Evolutionary conservation across 2,888 invertebrate species (phyloP).

Genomic region (Caenorhabditis afra): DNA sequence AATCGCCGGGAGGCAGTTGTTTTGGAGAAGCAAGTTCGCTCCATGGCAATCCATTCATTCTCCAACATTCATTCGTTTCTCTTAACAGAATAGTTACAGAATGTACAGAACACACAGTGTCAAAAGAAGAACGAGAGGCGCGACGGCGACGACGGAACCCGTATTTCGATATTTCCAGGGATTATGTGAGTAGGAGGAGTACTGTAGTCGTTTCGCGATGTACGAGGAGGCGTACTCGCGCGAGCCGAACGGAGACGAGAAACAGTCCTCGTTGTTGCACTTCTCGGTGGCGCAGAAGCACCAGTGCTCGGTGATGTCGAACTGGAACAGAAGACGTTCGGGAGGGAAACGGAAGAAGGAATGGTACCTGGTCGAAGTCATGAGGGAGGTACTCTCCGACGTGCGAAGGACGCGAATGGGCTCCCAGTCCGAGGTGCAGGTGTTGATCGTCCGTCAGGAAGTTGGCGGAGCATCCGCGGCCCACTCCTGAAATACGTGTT

Average conservation of each 20-base stretch:
- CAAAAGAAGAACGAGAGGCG: constrained; percentile 3
- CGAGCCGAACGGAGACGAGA: constrained; percentile 63
- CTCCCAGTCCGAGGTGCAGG: constrained; percentile 72
- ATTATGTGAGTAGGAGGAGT: constrained; percentile 62
- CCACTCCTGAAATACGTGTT: constrained; percentile 70
- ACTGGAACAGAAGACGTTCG: constrained; percentile 54
- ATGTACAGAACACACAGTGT: neutral
- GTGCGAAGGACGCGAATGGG: constrained; percentile 70
- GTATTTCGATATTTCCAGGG: constrained; percentile 65
- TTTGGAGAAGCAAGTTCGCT: neutral
- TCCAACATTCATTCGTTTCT: neutral
- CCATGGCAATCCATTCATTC: neutral
- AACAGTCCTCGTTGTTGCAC: constrained; percentile 71
- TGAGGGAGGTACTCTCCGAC: constrained; percentile 73
- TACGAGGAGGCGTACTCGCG: constrained; percentile 64
- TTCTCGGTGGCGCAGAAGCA: constrained; percentile 77
- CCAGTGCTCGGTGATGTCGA: constrained; percentile 76
- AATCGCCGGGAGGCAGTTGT: neutral
- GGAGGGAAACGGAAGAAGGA: neutral
- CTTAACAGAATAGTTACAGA: constrained; percentile 14
- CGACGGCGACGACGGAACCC: constrained; percentile 32
- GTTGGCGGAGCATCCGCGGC: constrained; percentile 73
- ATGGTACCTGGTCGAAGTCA: constrained; percentile 73
- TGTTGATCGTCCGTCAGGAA: constrained; percentile 78
- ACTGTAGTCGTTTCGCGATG: constrained; percentile 66